A percentile compares a stretch with the other conserved stretches of the same genome.
These are phyloP conservation scores for Xiphophorus maculatus DNA, from an alignment of 2,113 vertebrate genomes.

Conservation along the genomic window DNA sequence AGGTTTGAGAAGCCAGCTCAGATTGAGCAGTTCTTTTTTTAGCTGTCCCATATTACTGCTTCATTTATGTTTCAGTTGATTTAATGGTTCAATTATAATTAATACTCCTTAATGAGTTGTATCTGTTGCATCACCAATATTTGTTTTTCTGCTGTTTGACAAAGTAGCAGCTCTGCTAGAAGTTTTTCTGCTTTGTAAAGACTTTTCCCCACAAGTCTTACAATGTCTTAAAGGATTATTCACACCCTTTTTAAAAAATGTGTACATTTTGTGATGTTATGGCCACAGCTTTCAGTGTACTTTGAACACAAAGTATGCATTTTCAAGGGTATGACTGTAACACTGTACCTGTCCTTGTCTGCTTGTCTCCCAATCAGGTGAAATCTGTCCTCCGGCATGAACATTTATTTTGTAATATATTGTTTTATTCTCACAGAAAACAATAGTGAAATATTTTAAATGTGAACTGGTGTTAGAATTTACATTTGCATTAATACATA, in stretches of 20 bases:
- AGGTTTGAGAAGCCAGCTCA: not conserved
- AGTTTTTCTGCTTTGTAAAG: not conserved
- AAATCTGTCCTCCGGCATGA: not conserved
- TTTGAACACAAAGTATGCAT: too few species aligned
- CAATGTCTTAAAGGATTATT: not conserved
- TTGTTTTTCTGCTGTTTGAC: not conserved
- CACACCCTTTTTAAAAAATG: not conserved
- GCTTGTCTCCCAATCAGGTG: not conserved
- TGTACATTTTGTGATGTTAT: not conserved
- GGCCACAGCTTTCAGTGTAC: not conserved
- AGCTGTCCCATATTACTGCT: not conserved
- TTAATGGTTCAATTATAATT: not conserved
- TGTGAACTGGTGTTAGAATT: not conserved
- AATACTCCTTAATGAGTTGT: not conserved
- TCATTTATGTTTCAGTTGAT: not conserved
- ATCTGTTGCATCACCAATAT: not conserved
- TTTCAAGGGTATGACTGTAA: too few species aligned
- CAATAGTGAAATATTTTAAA: not conserved
- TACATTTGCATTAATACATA: constrained; percentile 38
- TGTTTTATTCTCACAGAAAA: not conserved
- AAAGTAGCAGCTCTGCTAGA: not conserved
- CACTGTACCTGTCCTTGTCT: too few species aligned
- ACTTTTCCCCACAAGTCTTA: too few species aligned
- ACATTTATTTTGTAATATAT: not conserved
- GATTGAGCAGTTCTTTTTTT: constrained; percentile 4